These are phyloP conservation scores for Myiagra hebetior DNA, from an alignment of 2,113 vertebrate genomes.

Conservation along the genomic window DNA sequence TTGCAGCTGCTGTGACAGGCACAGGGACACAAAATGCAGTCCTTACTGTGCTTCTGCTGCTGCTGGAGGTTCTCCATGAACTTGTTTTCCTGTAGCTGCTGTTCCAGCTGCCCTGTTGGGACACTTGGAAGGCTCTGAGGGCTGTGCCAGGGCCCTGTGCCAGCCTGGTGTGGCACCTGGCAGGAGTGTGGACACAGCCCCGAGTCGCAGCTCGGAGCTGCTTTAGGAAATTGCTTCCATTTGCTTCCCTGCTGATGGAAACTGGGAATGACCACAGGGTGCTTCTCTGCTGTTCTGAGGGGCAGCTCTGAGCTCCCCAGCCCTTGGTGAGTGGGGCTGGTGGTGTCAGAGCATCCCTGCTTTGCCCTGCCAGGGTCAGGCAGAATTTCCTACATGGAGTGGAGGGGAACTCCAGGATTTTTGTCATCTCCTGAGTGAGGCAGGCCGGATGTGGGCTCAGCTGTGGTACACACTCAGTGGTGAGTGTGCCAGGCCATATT, in stretches of 20 bases:
- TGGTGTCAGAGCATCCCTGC: background rate
- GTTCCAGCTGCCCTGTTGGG: background rate
- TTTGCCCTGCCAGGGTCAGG: background rate
- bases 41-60: accelerated
- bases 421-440: background rate
- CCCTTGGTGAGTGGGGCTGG: background rate
- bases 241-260: background rate
- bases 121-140: background rate
- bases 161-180: background rate
- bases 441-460: background rate
- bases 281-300: background rate
- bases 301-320: background rate
- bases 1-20: background rate
- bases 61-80: background rate
- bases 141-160: background rate
- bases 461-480: background rate
- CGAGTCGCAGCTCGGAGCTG: background rate
- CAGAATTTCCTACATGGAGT: background rate
- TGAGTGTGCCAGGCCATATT: background rate
- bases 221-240: background rate
- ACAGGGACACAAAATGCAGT: background rate
- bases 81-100: background rate
- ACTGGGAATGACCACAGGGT: background rate
- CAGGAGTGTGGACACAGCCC: background rate
- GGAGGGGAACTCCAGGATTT: background rate